phyloP scores from a whole-genome alignment of 2,113 vertebrate genomes.

The Ceuthmochares aereus region DNA sequence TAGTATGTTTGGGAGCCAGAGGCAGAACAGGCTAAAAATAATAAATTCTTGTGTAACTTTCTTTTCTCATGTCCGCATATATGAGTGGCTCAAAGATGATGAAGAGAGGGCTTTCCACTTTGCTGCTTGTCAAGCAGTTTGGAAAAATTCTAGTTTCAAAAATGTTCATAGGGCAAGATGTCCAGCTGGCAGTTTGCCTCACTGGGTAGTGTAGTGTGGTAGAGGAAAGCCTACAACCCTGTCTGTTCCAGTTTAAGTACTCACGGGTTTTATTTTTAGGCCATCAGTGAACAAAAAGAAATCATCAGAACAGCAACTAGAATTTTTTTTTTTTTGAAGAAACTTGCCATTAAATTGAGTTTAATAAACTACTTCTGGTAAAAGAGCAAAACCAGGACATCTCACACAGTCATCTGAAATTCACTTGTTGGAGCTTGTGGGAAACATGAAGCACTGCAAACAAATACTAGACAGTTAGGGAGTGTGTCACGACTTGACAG shows the following conservation, averaged over 20 bases:
- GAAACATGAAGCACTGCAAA: not conserved
- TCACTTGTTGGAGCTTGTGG: not conserved
- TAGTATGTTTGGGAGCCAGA: not conserved
- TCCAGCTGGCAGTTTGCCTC: not conserved
- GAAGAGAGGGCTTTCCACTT: not conserved
- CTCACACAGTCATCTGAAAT: not conserved
- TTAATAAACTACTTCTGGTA: not conserved
- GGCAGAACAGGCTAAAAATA: not conserved
- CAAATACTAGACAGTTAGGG: not conserved
- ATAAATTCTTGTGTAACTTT: not conserved
- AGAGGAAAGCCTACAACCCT: fast-evolving
- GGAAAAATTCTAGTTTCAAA: not conserved
- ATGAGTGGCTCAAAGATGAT: not conserved
- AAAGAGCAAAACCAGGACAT: not conserved
- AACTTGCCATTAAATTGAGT: not conserved
- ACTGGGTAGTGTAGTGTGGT: fast-evolving
- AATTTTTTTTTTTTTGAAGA: not conserved
- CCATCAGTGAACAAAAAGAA: not conserved
- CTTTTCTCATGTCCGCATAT: not conserved
- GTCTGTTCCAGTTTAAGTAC: not conserved
- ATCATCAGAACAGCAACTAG: not conserved
- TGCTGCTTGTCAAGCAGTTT: not conserved
- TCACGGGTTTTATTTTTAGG: not conserved
- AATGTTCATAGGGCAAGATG: not conserved
- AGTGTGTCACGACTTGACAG: not conserved